phyloP scores from a whole-genome alignment of 2,888 invertebrate species.

The Patella ulyssiponensis region DNA sequence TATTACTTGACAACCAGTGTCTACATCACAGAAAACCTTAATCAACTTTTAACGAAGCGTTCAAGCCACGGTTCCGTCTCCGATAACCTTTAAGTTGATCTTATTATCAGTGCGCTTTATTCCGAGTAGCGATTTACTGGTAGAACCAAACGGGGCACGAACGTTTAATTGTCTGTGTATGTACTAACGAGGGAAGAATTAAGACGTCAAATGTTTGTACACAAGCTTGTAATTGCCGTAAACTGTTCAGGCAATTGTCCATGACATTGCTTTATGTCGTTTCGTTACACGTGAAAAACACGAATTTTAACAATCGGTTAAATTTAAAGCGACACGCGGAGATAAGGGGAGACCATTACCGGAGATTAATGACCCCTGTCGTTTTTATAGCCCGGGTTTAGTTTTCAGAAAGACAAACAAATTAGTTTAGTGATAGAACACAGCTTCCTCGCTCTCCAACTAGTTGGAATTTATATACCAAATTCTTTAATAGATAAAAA shows the following conservation, averaged over 20 bases:
- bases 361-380: background rate
- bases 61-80: no score
- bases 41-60: no score
- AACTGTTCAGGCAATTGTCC: background rate
- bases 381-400: background rate
- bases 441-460: background rate
- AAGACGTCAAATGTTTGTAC: background rate
- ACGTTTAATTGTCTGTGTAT: no score
- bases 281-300: slow-evolving; percentile 9
- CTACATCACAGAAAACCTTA: no score
- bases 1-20: no score
- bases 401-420: background rate
- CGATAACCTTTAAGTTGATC: no score
- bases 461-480: background rate
- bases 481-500: background rate
- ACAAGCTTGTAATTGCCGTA: background rate
- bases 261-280: background rate
- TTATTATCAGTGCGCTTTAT: no score
- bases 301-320: background rate
- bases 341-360: slow-evolving; percentile 3
- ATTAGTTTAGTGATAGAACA: background rate
- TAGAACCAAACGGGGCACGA: no score
- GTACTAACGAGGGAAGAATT: no score
- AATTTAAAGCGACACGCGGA: background rate
- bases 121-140: no score